Percentiles rank a stretch among this genome's conserved stretches.
These are phyloP conservation scores for Neoscelio sp. DNA, from an alignment of 2,888 invertebrate genomes.

Conservation along the genomic window DNA sequence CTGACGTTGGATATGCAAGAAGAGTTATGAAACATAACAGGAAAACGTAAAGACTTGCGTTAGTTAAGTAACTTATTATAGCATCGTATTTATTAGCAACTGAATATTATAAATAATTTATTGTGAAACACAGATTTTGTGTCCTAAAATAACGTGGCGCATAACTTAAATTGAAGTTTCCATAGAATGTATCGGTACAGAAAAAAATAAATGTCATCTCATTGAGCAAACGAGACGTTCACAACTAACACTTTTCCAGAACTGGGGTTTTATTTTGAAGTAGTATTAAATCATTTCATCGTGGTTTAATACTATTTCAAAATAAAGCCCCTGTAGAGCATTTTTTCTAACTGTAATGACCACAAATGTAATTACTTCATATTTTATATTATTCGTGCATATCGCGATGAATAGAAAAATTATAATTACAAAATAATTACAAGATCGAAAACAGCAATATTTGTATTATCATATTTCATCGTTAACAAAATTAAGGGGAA, in stretches of 20 bases:
- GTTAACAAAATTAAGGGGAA: too few relatives aligned
- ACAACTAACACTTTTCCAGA: constrained; percentile 5
- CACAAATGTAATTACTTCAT: not conserved
- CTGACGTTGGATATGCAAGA: too few relatives aligned
- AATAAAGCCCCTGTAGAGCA: not conserved
- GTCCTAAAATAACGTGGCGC: too few relatives aligned
- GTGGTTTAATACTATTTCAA: too few relatives aligned
- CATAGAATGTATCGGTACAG: too few relatives aligned
- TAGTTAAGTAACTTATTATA: not conserved
- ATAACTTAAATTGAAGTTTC: too few relatives aligned
- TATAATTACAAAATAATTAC: not conserved
- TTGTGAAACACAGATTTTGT: too few relatives aligned
- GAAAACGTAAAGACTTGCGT: not conserved
- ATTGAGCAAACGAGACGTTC: constrained; percentile 3
- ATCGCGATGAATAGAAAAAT: not conserved
- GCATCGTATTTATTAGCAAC: not conserved
- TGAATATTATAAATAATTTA: constrained; percentile 6
- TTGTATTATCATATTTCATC: too few relatives aligned
- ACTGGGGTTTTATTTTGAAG: too few relatives aligned
- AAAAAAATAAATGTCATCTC: constrained; percentile 29
- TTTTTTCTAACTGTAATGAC: constrained; percentile 23
- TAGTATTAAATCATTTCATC: too few relatives aligned
- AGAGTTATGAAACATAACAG: not conserved
- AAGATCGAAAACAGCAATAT: constrained; percentile 5
- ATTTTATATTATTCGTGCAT: constrained; percentile 16